Evolutionary conservation across 2,113 vertebrate species (phyloP).

Genomic region (Peromyscus californicus): DNA sequence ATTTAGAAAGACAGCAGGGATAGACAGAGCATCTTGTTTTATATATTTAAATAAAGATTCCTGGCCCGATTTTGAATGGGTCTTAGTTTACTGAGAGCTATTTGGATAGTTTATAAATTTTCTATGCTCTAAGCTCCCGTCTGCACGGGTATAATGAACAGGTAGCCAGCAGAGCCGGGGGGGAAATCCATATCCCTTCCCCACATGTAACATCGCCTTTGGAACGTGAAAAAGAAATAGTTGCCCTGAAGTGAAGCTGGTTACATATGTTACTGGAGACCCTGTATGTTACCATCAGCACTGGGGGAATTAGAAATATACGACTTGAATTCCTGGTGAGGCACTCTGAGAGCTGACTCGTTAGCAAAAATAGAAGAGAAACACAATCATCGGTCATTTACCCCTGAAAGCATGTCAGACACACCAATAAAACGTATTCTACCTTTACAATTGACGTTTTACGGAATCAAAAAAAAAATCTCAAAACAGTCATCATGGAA

Average conservation of each 20-base stretch:
- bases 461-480: conserved; percentile 37
- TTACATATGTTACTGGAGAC: not conserved
- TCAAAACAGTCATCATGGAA: conserved; percentile 2
- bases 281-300: not conserved
- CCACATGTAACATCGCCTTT: not conserved
- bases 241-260: not conserved
- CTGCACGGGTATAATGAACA: not conserved
- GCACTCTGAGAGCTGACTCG: not conserved
- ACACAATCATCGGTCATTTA: not conserved
- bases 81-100: not conserved
- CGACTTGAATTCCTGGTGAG: conserved; percentile 20
- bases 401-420: not conserved
- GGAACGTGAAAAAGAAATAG: not conserved
- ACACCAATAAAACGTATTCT: not conserved
- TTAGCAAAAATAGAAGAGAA: not conserved
- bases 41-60: conserved; percentile 35
- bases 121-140: conserved; percentile 6
- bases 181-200: not conserved
- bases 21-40: not conserved
- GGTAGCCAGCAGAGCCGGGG: not conserved
- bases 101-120: conserved; percentile 53
- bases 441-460: not conserved
- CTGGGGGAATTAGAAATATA: conserved; percentile 2
- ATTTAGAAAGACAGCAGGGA: conserved; percentile 47
- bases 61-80: not conserved